Evolutionary conservation across 2,797 vertebrate species (phyloP).

Genomic region (Anas flavirostris): DNA sequence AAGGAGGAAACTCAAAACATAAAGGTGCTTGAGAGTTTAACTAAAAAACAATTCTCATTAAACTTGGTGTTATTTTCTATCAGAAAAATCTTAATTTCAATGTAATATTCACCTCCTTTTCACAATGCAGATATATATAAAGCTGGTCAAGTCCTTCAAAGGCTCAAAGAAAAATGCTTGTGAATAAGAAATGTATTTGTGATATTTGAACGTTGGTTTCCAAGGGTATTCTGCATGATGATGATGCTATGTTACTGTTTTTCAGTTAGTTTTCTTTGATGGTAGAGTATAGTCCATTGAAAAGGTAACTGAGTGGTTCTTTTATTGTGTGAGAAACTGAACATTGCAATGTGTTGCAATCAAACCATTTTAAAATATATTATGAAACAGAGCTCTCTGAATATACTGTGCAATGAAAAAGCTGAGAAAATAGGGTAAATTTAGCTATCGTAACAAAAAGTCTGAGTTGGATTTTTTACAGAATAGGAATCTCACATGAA

Average conservation of each 20-base stretch:
- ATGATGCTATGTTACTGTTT: conserved; percentile 78
- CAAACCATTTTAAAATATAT: conserved; percentile 73
- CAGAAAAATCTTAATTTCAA: conserved; percentile 43
- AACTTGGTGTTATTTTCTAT: conserved; percentile 57
- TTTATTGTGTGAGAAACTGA: conserved; percentile 79
- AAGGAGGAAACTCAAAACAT: conserved; percentile 4
- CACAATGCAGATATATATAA: conserved; percentile 61
- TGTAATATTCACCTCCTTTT: conserved; percentile 62
- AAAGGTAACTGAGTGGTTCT: conserved; percentile 79
- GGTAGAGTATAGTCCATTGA: conserved; percentile 80
- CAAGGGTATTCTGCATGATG: conserved; percentile 86
- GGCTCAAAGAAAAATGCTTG: conserved; percentile 74
- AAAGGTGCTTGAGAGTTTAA: conserved; percentile 67
- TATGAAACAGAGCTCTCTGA: conserved; percentile 79
- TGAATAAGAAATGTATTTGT: conserved; percentile 79
- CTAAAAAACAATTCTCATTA: conserved; percentile 50
- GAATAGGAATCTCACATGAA: conserved; percentile 68
- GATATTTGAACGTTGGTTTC: conserved; percentile 77
- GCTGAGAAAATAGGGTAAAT: conserved; percentile 65
- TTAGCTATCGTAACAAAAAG: conserved; percentile 37
- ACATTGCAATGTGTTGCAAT: conserved; percentile 78
- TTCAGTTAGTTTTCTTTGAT: conserved; percentile 74
- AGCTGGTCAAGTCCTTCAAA: conserved; percentile 72
- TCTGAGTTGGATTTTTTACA: conserved; percentile 74
- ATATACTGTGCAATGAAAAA: conserved; percentile 82